Base-by-base conservation (phyloP, 2,113 vertebrate genomes). In the Rhineura floridana region DNA sequence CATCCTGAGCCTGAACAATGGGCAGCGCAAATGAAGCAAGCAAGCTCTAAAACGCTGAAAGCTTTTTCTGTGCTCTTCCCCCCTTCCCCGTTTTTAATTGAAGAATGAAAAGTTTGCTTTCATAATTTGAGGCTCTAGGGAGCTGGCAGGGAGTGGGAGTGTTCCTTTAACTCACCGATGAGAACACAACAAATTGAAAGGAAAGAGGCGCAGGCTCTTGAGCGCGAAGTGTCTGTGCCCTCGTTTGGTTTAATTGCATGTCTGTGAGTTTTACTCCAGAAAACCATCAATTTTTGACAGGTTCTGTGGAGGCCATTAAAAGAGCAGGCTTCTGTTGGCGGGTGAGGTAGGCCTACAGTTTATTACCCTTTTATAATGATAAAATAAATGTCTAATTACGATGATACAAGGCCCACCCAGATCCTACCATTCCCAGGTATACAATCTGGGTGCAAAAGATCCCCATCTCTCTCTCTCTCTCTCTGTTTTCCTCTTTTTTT, bases 31-130 rank as follows among this genome's bases (percentile, higher is more conserved):
- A 25, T 11, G 19, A 28, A 25, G 23, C 46, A 39, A 72, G 48
- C n/a, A 6, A 39, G 82, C 39, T 12, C 80, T 42, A 33, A 90
- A 93, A 89, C 67, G 85, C 81, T 63, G 83, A 90, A 89, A 93
- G 69, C 82, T n/a, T n/a, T n/a, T n/a, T n/a, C n/a, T n/a, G n/a
- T n/a, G n/a, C n/a, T 67, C 46, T 85, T 90, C 90, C 44, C 90
- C 90, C 93, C 89, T 91, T 87, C 91, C 93, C 93, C 6, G 39
- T 73, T 42, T 73, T 23, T 9, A 25, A 94, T 89, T 91, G 91
- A 95, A 93, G 92, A 95, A 95, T 92, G 91, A 94, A 94, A 92
- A 90, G 81, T 93, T 94, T 95, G 90, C 62, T 95, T 95, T 92
- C 44, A 95, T 0, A 19, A 92, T 93, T 59, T n/a, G n/a, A n/a